These are phyloP conservation scores for Synanthedon myopaeformis DNA, from an alignment of 2,888 invertebrate species.

Conservation along the genomic window DNA sequence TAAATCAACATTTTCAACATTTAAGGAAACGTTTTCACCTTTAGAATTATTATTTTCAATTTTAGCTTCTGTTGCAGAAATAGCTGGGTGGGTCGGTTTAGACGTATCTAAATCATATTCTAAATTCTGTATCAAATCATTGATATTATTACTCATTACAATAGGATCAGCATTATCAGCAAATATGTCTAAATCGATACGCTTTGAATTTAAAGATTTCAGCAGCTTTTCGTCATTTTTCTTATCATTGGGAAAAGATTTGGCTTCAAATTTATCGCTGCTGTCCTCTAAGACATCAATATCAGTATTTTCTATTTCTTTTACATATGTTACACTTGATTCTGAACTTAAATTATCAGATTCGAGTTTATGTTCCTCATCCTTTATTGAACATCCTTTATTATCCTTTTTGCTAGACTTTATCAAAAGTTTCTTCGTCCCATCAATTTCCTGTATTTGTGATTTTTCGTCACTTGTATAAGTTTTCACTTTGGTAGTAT, in stretches of 20 bases:
- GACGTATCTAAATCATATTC: slow-evolving; percentile 35
- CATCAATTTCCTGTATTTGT: background rate
- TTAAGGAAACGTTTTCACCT: background rate
- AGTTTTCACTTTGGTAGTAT: too few species aligned
- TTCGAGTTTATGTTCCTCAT: slow-evolving; percentile 22
- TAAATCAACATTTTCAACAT: background rate
- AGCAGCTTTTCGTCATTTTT: slow-evolving; percentile 3
- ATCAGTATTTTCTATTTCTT: slow-evolving; percentile 1
- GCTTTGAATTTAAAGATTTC: slow-evolving; percentile 8
- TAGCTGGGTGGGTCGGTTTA: background rate
- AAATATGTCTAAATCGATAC: slow-evolving; percentile 44
- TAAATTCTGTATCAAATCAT: slow-evolving; percentile 45
- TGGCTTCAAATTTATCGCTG: slow-evolving; percentile 1
- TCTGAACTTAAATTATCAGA: slow-evolving; percentile 30
- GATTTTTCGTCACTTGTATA: background rate
- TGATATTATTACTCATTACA: slow-evolving; percentile 37
- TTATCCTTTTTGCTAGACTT: slow-evolving; percentile 29
- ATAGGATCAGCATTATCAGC: slow-evolving; percentile 42
- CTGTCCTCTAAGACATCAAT: slow-evolving; percentile 1
- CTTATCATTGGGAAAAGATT: too few species aligned
- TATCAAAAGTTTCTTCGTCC: slow-evolving; percentile 22
- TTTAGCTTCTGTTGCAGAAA: background rate
- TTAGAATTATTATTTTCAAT: background rate
- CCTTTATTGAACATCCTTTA: slow-evolving; percentile 10
- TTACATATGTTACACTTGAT: slow-evolving; percentile 18